phyloP scores from a whole-genome alignment of 2,888 invertebrate genomes.

The Hemicrepidius hirtus region DNA sequence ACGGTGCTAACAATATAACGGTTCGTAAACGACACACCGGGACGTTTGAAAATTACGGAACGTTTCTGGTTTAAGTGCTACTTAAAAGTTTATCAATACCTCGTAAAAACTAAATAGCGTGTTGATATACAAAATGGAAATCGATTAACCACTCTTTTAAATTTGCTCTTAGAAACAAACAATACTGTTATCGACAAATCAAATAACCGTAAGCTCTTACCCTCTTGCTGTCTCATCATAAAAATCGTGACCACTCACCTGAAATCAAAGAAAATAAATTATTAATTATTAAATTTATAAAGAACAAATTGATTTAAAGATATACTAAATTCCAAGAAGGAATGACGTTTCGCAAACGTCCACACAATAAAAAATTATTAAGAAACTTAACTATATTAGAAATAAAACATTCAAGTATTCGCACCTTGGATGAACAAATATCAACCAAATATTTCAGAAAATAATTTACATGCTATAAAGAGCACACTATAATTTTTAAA shows the following conservation, averaged over 20 bases:
- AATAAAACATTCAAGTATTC: no score
- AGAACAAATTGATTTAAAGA: no score
- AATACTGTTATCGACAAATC: not conserved
- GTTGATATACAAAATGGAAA: slow-evolving; percentile 57
- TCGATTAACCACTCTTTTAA: slow-evolving; percentile 56
- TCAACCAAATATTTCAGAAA: no score
- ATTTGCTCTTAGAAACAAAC: slow-evolving; percentile 38
- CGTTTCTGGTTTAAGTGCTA: slow-evolving; percentile 59
- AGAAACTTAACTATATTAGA: no score
- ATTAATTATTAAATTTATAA: not conserved
- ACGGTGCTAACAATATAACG: slow-evolving; percentile 52
- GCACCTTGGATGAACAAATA: no score
- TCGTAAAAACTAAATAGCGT: slow-evolving; percentile 55
- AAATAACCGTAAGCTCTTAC: slow-evolving; percentile 5
- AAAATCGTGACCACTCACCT: slow-evolving; percentile 26
- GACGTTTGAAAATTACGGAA: slow-evolving; percentile 56
- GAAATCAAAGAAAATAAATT: not conserved
- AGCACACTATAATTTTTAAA: no score
- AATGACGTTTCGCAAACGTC: no score
- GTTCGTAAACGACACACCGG: slow-evolving; percentile 52
- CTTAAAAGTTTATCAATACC: slow-evolving; percentile 56
- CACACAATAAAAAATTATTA: no score
- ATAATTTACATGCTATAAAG: no score
- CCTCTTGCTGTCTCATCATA: not conserved
- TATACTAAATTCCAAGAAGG: no score